Percentiles rank a stretch among this genome's conserved stretches.
Conservation (phyloP, 2,113 vertebrate genomes). For the Prionailurus bengalensis region DNA sequence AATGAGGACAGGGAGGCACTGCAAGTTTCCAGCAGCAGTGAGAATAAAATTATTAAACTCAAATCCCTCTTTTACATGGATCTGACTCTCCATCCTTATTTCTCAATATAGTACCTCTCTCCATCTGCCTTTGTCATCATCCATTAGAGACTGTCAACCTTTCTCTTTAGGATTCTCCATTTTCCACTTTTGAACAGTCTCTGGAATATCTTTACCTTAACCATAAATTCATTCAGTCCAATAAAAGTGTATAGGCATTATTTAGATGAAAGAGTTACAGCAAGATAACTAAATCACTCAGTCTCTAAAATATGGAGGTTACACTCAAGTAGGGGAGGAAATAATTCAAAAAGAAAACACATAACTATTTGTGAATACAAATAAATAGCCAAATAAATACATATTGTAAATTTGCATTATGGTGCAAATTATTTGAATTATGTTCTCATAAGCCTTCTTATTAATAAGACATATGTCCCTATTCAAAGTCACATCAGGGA, state of each 20-base stretch:
- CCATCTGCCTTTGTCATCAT: background rate
- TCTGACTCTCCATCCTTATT: background rate
- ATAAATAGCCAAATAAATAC: slow-evolving; percentile 3
- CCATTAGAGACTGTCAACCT: background rate
- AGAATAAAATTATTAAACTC: background rate
- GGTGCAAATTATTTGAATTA: background rate
- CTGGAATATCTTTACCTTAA: background rate
- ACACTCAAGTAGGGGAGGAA: background rate
- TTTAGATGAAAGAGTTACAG: background rate
- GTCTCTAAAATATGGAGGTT: background rate
- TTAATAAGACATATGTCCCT: background rate
- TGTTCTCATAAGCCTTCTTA: background rate
- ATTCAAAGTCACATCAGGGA: background rate
- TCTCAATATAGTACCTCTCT: background rate
- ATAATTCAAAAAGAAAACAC: background rate
- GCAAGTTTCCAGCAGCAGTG: background rate
- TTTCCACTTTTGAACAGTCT: background rate
- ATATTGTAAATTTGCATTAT: background rate
- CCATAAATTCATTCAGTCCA: background rate
- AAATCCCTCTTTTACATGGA: background rate
- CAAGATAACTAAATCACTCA: background rate
- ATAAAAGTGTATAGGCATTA: background rate
- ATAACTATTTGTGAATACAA: background rate
- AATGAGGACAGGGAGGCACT: background rate
- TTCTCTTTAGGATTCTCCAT: background rate